Conservation (phyloP, 2,888 invertebrate genomes). For the Hermaeophaga mercurialis region DNA sequence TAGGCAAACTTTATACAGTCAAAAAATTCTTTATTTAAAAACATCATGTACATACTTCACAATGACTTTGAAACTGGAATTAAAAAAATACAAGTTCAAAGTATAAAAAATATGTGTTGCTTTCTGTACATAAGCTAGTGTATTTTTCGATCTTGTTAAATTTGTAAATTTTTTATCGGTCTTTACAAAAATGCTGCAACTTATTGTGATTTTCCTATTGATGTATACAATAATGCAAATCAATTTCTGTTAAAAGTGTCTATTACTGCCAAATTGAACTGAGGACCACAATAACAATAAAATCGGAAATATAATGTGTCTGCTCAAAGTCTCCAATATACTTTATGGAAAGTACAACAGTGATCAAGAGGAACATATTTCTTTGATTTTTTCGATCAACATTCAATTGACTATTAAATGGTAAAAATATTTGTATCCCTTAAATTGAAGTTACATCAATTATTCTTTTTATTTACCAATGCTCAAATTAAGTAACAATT, state of each 20-base stretch:
- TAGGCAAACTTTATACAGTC: no score
- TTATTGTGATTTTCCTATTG: constrained; percentile 33
- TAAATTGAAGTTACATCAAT: no score
- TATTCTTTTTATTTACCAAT: no score
- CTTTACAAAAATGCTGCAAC: constrained; percentile 34
- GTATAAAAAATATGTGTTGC: constrained; percentile 37
- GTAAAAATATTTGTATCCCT: no score
- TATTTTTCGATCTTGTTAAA: constrained; percentile 43
- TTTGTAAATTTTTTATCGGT: constrained; percentile 40
- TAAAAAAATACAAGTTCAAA: constrained; percentile 41
- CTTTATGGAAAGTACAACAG: no score
- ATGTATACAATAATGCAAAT: constrained; percentile 23
- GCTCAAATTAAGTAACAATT: no score
- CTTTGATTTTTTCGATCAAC: no score
- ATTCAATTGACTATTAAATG: no score
- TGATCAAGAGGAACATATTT: no score
- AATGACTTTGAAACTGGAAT: constrained; percentile 5
- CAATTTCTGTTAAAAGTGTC: constrained; percentile 12
- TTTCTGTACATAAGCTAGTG: constrained; percentile 40
- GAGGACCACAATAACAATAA: constrained; percentile 42
- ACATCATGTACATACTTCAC: constrained; percentile 20
- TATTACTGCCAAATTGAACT: constrained; percentile 40
- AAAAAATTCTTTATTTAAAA: not conserved
- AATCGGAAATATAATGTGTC: no score
- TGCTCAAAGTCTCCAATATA: not conserved